phyloP scores from a whole-genome alignment of 2,797 vertebrate genomes.

The Pangasius mekongensis region DNA sequence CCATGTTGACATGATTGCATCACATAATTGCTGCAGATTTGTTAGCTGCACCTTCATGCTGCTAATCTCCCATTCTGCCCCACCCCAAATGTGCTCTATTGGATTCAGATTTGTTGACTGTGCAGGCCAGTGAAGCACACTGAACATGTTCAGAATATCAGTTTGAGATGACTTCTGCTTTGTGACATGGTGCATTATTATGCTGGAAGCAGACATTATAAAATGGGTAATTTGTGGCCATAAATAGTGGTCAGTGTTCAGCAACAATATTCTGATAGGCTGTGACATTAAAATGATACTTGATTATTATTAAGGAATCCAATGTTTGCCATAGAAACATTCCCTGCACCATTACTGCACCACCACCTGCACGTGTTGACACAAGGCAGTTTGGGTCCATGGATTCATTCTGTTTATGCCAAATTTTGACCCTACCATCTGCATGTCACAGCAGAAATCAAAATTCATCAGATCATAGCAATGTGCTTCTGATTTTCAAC shows the following conservation, averaged over 20 bases:
- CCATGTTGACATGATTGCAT: background rate
- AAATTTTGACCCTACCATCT: background rate
- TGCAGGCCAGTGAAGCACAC: no score
- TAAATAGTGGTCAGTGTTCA: background rate
- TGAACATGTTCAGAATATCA: no score
- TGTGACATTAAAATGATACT: background rate
- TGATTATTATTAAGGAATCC: background rate
- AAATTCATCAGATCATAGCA: background rate
- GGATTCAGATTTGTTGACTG: no score
- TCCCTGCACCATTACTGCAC: background rate
- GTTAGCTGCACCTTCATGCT: no score
- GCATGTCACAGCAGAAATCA: background rate
- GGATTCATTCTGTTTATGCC: background rate
- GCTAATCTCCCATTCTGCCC: no score
- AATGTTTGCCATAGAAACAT: background rate
- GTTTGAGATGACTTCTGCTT: no score
- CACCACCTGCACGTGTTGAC: background rate
- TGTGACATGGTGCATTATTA: background rate
- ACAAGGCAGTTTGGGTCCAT: background rate
- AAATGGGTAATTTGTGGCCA: background rate
- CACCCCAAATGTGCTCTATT: no score
- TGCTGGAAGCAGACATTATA: background rate
- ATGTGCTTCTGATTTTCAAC: background rate
- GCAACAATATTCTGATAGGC: background rate
- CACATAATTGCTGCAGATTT: background rate